Conservation (phyloP, 2,888 invertebrate genomes). For the Rutpela maculata region DNA sequence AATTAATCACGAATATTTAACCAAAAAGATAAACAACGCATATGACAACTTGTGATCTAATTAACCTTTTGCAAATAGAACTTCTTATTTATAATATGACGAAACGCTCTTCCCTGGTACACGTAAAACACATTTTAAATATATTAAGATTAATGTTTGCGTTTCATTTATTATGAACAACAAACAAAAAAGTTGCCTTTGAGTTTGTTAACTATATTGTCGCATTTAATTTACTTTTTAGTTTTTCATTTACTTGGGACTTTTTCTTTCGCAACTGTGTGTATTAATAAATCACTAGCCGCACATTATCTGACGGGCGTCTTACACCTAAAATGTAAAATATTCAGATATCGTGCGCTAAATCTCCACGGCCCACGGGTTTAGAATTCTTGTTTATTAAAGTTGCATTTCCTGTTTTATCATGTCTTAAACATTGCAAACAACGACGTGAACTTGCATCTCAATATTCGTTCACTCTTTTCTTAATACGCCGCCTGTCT, state of each 20-base stretch:
- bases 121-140: background rate
- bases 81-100: conserved; percentile 3
- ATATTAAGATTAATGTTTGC: conserved; percentile 7
- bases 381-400: too few species aligned
- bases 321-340: background rate
- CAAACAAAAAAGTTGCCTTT: background rate
- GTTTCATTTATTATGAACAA: background rate
- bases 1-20: conserved; percentile 14
- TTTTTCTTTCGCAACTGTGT: background rate
- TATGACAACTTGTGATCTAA: background rate
- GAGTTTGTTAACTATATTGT: background rate
- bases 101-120: background rate
- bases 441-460: too few species aligned
- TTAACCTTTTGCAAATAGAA: conserved; percentile 5
- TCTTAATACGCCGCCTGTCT: too few species aligned
- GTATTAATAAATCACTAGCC: background rate
- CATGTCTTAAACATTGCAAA: background rate
- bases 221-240: background rate
- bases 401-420: background rate
- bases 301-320: background rate
- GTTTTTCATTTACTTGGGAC: background rate
- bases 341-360: background rate
- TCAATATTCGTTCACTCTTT: too few species aligned
- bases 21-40: background rate
- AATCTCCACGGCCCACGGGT: too few species aligned